Conservation (phyloP, 1,140 invertebrate genomes). For the Diplogasteroides magnus region DNA sequence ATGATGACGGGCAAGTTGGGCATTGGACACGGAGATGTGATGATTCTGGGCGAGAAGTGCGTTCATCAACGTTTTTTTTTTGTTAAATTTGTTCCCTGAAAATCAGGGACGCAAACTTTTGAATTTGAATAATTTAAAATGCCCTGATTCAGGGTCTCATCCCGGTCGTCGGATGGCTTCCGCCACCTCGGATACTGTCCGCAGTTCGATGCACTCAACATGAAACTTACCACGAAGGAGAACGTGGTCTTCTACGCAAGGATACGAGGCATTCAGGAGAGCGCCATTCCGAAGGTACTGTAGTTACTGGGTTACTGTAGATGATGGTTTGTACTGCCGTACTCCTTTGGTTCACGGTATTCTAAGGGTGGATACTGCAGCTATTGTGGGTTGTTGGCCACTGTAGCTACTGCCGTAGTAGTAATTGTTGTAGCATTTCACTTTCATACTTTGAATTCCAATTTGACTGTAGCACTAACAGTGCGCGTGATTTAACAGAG, state of each 20-base stretch:
- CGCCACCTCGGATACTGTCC: constrained; percentile 69
- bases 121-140: not conserved
- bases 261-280: constrained; percentile 59
- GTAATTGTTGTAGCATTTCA: no score
- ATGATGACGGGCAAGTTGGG: constrained; percentile 60
- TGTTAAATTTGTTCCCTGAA: no score
- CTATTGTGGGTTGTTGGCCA: no score
- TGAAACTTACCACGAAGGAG: constrained; percentile 65
- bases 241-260: constrained; percentile 61
- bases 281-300: constrained; percentile 56
- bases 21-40: constrained; percentile 38
- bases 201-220: constrained; percentile 74
- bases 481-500: no score
- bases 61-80: no score
- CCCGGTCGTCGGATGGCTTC: constrained; percentile 17
- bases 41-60: constrained; percentile 37
- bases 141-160: not conserved
- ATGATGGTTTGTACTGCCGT: no score
- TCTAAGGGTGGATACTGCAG: no score
- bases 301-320: no score
- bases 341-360: no score
- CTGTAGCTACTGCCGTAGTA: no score
- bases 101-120: not conserved
- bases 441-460: no score
- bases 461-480: no score